A percentile compares a stretch with the other conserved stretches of the same genome.
phyloP scores from a whole-genome alignment of 2,797 vertebrate genomes.

The Protosalanx chinensis region DNA sequence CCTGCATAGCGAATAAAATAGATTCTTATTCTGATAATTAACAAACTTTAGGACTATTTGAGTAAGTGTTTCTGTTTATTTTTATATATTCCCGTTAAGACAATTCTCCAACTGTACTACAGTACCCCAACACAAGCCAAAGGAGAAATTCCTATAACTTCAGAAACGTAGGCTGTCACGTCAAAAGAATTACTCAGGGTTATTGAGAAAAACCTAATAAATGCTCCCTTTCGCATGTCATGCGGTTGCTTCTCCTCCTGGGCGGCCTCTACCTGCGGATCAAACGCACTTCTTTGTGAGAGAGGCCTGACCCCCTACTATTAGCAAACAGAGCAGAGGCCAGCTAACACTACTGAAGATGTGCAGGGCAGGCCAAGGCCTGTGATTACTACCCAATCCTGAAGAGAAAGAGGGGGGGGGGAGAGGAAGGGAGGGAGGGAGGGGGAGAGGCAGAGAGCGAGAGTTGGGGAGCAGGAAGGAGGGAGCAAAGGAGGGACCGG shows the following conservation, averaged over 20 bases:
- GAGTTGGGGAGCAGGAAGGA: too few species aligned
- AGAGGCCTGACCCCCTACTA: slow-evolving; percentile 69
- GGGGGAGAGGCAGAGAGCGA: too few species aligned
- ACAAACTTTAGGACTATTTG: too few species aligned
- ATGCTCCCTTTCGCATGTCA: slow-evolving; percentile 29
- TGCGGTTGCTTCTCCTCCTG: slow-evolving; percentile 58
- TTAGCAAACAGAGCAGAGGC: slow-evolving; percentile 73
- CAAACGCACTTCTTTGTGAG: slow-evolving; percentile 70
- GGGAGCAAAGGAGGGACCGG: too few species aligned
- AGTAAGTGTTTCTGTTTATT: not conserved
- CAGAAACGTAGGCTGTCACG: slow-evolving; percentile 17
- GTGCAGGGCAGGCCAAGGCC: slow-evolving; percentile 70
- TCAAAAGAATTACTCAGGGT: slow-evolving; percentile 34
- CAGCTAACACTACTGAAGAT: slow-evolving; percentile 73
- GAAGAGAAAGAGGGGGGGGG: slow-evolving; percentile 61
- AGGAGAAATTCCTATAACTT: slow-evolving; percentile 20
- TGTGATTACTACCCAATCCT: slow-evolving; percentile 72
- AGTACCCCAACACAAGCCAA: not conserved
- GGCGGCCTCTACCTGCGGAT: slow-evolving; percentile 67
- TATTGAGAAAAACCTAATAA: slow-evolving; percentile 34
- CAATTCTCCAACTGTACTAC: not conserved
- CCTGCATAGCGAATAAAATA: too few species aligned
- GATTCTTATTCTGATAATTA: too few species aligned
- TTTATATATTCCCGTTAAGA: not conserved
- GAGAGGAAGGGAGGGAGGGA: too few species aligned